Evolutionary conservation across 2,888 invertebrate species (phyloP), one percentile per base, ranked within the genome.

Genomic region (Scaptodrosophila latifasciaeformis): DNA sequence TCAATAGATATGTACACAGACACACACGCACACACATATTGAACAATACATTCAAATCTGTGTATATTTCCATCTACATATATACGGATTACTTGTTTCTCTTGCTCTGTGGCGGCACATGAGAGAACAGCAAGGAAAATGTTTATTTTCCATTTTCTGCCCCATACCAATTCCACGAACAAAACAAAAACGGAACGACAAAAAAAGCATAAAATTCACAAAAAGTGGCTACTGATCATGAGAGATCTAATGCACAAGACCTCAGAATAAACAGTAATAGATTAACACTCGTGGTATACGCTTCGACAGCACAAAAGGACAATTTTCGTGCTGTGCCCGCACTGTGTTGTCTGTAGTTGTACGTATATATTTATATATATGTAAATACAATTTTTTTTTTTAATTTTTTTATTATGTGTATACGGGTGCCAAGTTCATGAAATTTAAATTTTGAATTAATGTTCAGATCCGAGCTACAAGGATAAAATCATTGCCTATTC

Each of bases 271-370:
- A 62, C 68, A 81, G 82, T 81, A 81, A 79, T 77, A 72, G 70
- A 81, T 72, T 61, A 75, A 79, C 82, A 75, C 66, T 72, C 80
- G 80, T 69, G 75, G 66, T 67, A 72, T 61, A 77, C 79, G 67
- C 75, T 77, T 76, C 74, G 77, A 62, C 61, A 62, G 65, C 71
- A 62, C 65, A 59, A 50, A 76, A 81, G 53, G 53, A 53, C 44
- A 43, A 47, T 55, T 46, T 55, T 65, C 60, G 68, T 58, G 66
- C 62, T 64, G 63, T 57, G 59, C 42, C 50, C 55, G 60, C 56
- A 57, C 59, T 61, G 70, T 74, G 70, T 68, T 65, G 59, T 62
- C 64, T 66, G 56, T 66, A 70, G 67, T 75, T 19, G 10, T 40
- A 40, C 9, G 40, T 40, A 40, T 18, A 40, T 40, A 19, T 18